Base-by-base conservation (phyloP, 2,888 invertebrate genomes). In the Yponomeuta malinellus region DNA sequence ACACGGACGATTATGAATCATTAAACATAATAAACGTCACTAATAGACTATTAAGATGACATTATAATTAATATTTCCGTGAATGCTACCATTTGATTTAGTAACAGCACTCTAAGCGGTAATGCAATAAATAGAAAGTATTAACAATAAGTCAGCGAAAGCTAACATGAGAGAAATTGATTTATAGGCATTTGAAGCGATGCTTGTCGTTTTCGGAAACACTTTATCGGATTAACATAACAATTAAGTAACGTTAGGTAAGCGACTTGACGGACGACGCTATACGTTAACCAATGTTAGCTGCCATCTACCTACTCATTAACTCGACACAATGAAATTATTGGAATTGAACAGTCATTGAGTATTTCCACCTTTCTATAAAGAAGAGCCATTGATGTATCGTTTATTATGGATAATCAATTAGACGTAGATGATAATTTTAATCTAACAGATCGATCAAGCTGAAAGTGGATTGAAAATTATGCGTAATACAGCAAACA, bases 121-220 rank as follows among this genome's bases (percentile, higher is more conserved):
- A 68, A 78, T 79, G 79, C 81, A 85, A 85, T 91, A 91, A 84
- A 84, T 91, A 91, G 91, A 92, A 92, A 91, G 92, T 90, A 87
- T 87, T 88, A 90, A 92, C 91, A 92, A 91, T 91, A 89, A 88
- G 80, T 80, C 80, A 80, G 90, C 89, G 92, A 91, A 91, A 91
- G 91, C 85, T 83, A 80, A 82, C 81, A 80, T 77, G 78, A 79
- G 91, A 84, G 92, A 91, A 91, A 91, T 91, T 92, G 91, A 92
- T 92, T 91, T 90, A 91, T 90, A 77, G 82, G 78, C 78, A 76
- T 78, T 52, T 70, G 70, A 78, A 81, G 80, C 78, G 78, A 78
- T 79, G 78, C 83, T 81, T 82, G 86, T 87, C 86, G 81, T 84
- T 88, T 90, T 88, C 76, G 89, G 88, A 87, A 89, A 90, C 86